These are phyloP conservation scores for Phoxinus dragarum DNA, from an alignment of 2,797 vertebrate genomes.

Conservation along the genomic window DNA sequence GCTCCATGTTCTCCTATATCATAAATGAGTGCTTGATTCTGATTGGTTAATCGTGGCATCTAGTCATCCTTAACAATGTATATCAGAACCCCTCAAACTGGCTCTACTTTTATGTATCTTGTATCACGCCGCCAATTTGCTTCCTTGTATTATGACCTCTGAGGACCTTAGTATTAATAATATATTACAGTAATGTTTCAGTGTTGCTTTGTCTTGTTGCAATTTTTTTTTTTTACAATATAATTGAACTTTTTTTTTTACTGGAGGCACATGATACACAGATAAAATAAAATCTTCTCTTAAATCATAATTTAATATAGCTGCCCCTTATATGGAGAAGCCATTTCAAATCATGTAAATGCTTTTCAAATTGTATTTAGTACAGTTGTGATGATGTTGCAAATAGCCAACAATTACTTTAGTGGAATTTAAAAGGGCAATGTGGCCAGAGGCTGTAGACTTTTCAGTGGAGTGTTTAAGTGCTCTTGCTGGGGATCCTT, in stretches of 20 bases:
- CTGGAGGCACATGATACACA: neutral
- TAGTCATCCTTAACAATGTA: neutral
- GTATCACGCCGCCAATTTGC: too few relatives aligned
- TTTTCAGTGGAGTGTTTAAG: constrained; percentile 77
- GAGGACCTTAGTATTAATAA: neutral
- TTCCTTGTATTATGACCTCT: neutral
- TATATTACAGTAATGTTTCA: neutral
- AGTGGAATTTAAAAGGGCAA: constrained; percentile 28
- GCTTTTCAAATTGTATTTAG: constrained; percentile 15
- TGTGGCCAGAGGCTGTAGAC: constrained; percentile 16
- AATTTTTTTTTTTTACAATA: neutral
- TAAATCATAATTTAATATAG: neutral
- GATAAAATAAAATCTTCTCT: too few relatives aligned
- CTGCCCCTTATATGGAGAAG: neutral
- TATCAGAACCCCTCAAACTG: neutral
- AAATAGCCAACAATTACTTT: constrained; percentile 34
- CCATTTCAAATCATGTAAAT: constrained; percentile 20
- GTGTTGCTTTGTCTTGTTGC: neutral
- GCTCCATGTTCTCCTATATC: neutral
- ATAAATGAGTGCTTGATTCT: neutral
- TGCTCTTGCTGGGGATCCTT: constrained; percentile 88
- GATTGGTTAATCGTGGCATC: neutral
- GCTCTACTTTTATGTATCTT: neutral
- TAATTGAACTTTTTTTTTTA: neutral
- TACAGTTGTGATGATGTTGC: neutral